Evolutionary conservation across 2,888 invertebrate genomes (phyloP), one percentile per base, ranked within the genome.

Genomic region (Imbricaverruca yamaguchii): DNA sequence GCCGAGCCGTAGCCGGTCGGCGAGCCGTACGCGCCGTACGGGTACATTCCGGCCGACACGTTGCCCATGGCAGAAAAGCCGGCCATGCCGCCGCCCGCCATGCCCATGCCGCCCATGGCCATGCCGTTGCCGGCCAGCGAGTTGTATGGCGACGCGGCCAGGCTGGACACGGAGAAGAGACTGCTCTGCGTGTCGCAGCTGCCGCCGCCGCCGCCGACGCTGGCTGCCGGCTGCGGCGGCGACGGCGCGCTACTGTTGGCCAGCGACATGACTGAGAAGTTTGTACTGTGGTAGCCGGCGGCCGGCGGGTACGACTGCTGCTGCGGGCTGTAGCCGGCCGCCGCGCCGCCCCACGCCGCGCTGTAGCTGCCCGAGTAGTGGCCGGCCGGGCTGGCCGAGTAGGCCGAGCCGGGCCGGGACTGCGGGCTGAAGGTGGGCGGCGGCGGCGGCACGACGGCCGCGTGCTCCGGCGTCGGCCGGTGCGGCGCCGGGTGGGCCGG

Each of bases 231-330:
- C 23, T 10, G 11, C 69, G 69, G 69, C 39, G 4, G 69, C 69
- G 67, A n/a, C 67, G 67, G 23, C 9, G 11, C 23, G 67, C 23
- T 15, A 8, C 13, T n/a, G 15, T 9, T 67, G 11, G 67, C 23
- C 67, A 9, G 23, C n/a, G 87, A 86, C 80, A 86, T 85, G 67
- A 87, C 87, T 61, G 87, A 86, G 84, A 87, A 87, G 84, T 86
- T 87, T 85, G 86, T 85, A 83, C 85, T 85, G 39, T 84, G 84
- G 81, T 85, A 85, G 81, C 84, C 84, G 83, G 85, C 85, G 82
- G 81, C 82, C 9, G 83, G 82, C n/a, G 88, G 87, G 80, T 88
- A 87, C 82, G 84, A 82, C 83, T 84, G 82, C 84, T 83, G 85
- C 84, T 83, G 84, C 84, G 85, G 83, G 82, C 80, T 82, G 83